These are phyloP conservation scores for Tetramorium simillimum DNA, from an alignment of 1,140 invertebrate species.

Conservation along the genomic window DNA sequence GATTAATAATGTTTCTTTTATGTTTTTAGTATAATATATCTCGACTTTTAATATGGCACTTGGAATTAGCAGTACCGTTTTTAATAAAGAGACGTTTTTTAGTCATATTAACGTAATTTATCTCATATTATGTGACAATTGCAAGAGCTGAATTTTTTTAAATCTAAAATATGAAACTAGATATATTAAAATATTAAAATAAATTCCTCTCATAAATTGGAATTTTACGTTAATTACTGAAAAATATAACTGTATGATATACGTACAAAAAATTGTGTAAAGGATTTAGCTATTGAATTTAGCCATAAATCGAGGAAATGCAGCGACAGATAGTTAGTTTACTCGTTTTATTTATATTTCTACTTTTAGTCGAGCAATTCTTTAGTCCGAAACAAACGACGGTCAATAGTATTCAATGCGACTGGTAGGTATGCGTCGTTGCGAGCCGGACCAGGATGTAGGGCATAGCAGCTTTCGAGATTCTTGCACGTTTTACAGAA, in stretches of 20 bases:
- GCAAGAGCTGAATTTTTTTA: neutral
- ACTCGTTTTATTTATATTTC: constrained; percentile 30
- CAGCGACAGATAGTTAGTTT: neutral
- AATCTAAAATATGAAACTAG: neutral
- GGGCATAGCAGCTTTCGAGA: constrained; percentile 30
- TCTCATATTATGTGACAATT: neutral
- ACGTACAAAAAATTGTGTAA: neutral
- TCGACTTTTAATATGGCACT: neutral
- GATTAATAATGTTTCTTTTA: constrained; percentile 28
- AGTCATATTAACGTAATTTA: neutral
- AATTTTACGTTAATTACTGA: neutral
- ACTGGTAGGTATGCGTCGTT: neutral
- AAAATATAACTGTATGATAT: neutral
- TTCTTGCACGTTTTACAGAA: constrained; percentile 51
- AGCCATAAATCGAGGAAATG: neutral
- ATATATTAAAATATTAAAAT: neutral
- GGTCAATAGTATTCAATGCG: constrained; percentile 19
- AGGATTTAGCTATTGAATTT: neutral
- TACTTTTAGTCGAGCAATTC: neutral
- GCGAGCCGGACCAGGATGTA: neutral
- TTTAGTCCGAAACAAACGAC: constrained; percentile 37
- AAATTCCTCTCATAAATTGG: neutral
- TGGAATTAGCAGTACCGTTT: neutral
- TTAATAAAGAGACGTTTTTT: neutral
- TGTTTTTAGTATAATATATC: neutral